phyloP scores from a whole-genome alignment of 2,797 vertebrate genomes.

The Loris lydekkerianus region DNA sequence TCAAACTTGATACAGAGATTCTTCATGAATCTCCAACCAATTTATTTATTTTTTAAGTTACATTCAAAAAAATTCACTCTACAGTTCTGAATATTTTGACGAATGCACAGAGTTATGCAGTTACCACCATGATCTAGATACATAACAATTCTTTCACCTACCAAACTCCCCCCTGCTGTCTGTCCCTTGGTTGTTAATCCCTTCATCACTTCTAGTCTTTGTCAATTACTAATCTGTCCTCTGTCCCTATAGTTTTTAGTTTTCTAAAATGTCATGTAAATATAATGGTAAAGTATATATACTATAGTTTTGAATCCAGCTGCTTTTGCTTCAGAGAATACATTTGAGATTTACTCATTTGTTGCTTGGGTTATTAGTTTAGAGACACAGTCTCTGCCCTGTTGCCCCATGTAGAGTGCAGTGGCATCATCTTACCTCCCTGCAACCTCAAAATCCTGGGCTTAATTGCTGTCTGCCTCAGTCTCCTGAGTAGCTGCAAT shows the following conservation, averaged over 20 bases:
- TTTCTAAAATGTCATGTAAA: background rate
- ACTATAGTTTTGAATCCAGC: background rate
- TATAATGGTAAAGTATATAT: background rate
- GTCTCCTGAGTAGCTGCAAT: too few species aligned
- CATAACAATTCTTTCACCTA: background rate
- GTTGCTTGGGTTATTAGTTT: background rate
- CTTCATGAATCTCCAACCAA: background rate
- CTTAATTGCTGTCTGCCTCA: too few species aligned
- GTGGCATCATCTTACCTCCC: too few species aligned
- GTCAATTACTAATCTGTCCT: background rate
- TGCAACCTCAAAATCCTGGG: too few species aligned
- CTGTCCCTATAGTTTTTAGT: background rate
- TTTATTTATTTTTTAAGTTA: slow-evolving; percentile 36
- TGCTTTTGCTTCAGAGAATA: background rate
- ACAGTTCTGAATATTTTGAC: background rate
- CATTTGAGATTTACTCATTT: background rate
- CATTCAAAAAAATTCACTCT: background rate
- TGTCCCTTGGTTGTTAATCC: background rate
- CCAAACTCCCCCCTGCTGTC: background rate
- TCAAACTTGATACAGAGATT: background rate
- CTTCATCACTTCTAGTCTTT: background rate
- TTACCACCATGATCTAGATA: background rate
- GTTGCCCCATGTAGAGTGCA: too few species aligned
- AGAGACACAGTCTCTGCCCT: too few species aligned
- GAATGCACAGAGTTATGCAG: background rate